Conservation (phyloP, 2,888 invertebrate species). For the Cantharis nigra region DNA sequence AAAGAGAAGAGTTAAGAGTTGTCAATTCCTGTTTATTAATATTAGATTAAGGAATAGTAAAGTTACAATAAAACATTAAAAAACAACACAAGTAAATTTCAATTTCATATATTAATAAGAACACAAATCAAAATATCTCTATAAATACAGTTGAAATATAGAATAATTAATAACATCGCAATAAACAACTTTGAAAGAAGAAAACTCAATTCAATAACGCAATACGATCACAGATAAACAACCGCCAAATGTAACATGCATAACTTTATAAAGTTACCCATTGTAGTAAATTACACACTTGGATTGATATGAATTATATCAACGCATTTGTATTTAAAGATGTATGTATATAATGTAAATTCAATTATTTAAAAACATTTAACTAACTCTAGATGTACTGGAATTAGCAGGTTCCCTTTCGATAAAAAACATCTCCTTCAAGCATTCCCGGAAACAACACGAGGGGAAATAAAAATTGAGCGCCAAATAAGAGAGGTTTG, state of each 20-base stretch:
- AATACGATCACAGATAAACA: constrained; percentile 57
- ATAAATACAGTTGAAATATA: constrained; percentile 50
- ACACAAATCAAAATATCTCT: constrained; percentile 52
- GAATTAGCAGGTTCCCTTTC: constrained; percentile 36
- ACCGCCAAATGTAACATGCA: constrained; percentile 57
- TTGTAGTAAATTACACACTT: constrained; percentile 54
- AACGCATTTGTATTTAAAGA: constrained; percentile 51
- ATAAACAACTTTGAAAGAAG: constrained; percentile 44
- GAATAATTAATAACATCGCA: constrained; percentile 46
- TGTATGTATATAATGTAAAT: constrained; percentile 54
- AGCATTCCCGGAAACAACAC: background rate
- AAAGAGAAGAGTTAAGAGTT: background rate
- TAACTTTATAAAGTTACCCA: constrained; percentile 44
- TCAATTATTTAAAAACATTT: constrained; percentile 58
- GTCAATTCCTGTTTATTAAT: background rate
- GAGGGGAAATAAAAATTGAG: background rate
- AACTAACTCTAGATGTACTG: constrained; percentile 54
- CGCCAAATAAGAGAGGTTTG: background rate
- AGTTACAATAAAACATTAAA: background rate
- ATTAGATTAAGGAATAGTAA: background rate
- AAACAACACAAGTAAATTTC: constrained; percentile 19
- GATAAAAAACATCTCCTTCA: constrained; percentile 4
- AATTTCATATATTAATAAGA: constrained; percentile 51
- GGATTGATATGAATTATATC: constrained; percentile 58
- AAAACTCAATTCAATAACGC: constrained; percentile 48